Conservation (phyloP, 2,888 invertebrate species). For the Heliconius charithonia region DNA sequence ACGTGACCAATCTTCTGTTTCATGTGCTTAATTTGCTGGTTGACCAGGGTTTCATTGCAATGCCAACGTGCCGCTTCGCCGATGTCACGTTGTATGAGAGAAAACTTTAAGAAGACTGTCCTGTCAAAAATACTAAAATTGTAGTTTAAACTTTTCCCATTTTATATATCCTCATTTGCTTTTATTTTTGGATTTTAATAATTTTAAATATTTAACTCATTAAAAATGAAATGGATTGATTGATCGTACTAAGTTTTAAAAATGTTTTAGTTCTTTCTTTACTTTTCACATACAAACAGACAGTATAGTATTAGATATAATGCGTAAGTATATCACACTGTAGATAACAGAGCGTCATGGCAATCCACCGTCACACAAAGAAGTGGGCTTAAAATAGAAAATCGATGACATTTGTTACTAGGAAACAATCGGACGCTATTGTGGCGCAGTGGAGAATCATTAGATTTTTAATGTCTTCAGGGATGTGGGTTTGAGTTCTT, state of each 20-base stretch:
- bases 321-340: neutral
- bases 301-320: neutral
- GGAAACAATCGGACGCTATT: constrained; percentile 2
- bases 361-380: constrained; percentile 30
- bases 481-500: neutral
- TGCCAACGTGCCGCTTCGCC: too few relatives aligned
- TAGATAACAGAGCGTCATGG: constrained; percentile 28
- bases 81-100: too few relatives aligned
- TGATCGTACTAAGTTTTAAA: neutral
- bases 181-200: neutral
- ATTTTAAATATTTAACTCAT: too few relatives aligned
- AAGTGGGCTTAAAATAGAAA: constrained; percentile 43
- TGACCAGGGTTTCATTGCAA: too few relatives aligned
- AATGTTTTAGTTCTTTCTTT: neutral
- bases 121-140: neutral
- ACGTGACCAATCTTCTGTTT: too few relatives aligned
- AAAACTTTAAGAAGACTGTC: too few relatives aligned
- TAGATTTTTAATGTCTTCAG: too few relatives aligned
- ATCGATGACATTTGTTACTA: constrained; percentile 40
- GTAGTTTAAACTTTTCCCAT: neutral
- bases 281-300: neutral
- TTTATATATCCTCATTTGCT: neutral
- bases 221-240: too few relatives aligned
- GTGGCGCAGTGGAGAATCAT: neutral
- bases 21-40: too few relatives aligned